Base-by-base conservation (phyloP, 2,113 vertebrate species). In the Dendrocopos noguchii region DNA sequence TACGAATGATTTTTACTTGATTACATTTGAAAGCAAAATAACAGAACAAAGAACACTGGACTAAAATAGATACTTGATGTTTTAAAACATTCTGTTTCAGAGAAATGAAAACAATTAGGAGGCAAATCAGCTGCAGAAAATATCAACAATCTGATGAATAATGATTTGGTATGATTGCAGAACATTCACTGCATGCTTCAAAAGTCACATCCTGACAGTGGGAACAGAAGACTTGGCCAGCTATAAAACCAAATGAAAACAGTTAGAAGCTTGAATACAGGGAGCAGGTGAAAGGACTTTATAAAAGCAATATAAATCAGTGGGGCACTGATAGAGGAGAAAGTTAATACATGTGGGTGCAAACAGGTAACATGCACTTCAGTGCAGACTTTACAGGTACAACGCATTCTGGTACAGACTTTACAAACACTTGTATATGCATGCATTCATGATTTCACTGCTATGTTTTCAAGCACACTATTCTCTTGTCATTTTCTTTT, bases 21-120 rank as follows among this genome's bases (percentile, higher is more conserved):
- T 88, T 80, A 53, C 20, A 28, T 83, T 88, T 85, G 61, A 57
- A 91, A 93, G 61, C 33, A 64, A 85, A 94, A 61, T 65, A 92
- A 64, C 55, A 87, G 50, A 59, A 76, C n/a, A 56, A 55, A 67
- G 61, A 84, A 78, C 65, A 84, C 46, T 60, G 44, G n/a, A 50
- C 46, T 84, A 56, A 90, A 93, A 88, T 47, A 87, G 34, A 59
- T 82, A 89, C 31, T 39, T 72, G 36, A 46, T 68, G 31, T 85
- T 87, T 93, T 74, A 80, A 95, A 95, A 67, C 53, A 74, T 90
- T 91, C 19, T 46, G 3, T 80, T 94, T 36, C 65, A 88, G 47
- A 85, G 67, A 87, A 91, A 64, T 67, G 15, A 86, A 74, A 93
- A 86, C 68, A 84, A 84, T 87, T 87, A 87, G 53, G 82, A 78